phyloP scores from a whole-genome alignment of 2,888 invertebrate genomes.

The Drosophila dives region DNA sequence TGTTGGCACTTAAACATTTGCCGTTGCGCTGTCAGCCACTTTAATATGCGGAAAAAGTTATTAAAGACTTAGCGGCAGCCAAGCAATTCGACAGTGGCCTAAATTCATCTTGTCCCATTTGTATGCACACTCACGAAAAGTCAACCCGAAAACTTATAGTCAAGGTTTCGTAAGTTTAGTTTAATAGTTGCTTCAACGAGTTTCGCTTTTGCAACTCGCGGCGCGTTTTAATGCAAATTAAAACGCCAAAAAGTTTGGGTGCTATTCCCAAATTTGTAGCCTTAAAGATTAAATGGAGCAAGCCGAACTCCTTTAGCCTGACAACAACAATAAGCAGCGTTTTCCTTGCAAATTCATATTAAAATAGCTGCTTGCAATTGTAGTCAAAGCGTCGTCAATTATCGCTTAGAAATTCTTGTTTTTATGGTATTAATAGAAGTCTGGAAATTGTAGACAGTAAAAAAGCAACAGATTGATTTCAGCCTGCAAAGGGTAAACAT shows the following conservation, averaged over 20 bases:
- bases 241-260: constrained; percentile 70
- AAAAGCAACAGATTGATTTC: too few relatives aligned
- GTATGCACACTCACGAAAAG: constrained; percentile 69
- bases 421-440: neutral
- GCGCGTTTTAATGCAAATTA: constrained; percentile 76
- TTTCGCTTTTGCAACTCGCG: constrained; percentile 43
- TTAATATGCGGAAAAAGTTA: constrained; percentile 50
- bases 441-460: neutral
- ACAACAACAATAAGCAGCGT: neutral
- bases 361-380: constrained; percentile 35
- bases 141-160: constrained; percentile 56
- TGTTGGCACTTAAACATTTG: constrained; percentile 42
- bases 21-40: constrained; percentile 18
- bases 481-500: neutral
- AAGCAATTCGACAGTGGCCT: neutral
- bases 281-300: constrained; percentile 65
- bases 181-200: constrained; percentile 67
- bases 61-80: constrained; percentile 40
- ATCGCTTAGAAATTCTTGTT: constrained; percentile 14
- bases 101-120: constrained; percentile 52
- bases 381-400: constrained; percentile 12
- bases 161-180: constrained; percentile 68
- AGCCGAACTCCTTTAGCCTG: constrained; percentile 2
- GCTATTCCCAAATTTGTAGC: constrained; percentile 36
- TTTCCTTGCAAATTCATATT: constrained; percentile 32